Percentiles rank a stretch among this genome's conserved stretches.
Conservation (phyloP, 2,888 invertebrate species). For the Drosophila maculinotata region DNA sequence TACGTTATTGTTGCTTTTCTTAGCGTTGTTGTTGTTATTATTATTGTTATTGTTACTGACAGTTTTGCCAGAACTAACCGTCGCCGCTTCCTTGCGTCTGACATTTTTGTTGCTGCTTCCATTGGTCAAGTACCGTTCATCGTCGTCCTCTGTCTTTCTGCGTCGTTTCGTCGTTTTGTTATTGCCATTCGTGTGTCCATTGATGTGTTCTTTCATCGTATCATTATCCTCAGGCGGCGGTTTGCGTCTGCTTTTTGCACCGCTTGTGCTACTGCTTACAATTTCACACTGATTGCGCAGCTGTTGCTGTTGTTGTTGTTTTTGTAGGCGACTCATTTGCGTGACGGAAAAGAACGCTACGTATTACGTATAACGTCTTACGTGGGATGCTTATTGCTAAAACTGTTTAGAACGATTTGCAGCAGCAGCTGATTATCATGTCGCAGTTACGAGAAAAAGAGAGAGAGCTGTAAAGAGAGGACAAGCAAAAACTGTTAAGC, state of each 20-base stretch:
- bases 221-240: constrained; percentile 24
- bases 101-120: constrained; percentile 53
- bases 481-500: constrained; percentile 13
- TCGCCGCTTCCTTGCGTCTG: constrained; percentile 45
- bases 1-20: constrained; percentile 59
- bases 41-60: constrained; percentile 48
- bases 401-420: constrained; percentile 39
- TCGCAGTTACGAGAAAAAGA: constrained; percentile 22
- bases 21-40: constrained; percentile 49
- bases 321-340: constrained; percentile 60
- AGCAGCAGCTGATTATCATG: constrained; percentile 52
- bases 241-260: constrained; percentile 42
- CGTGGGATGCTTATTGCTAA: constrained; percentile 33
- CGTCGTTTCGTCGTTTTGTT: constrained; percentile 36
- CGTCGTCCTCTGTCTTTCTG: constrained; percentile 20
- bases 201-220: constrained; percentile 36
- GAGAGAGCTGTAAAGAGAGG: constrained; percentile 23
- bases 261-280: constrained; percentile 34
- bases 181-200: constrained; percentile 59
- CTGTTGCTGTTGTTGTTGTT: constrained; percentile 38
- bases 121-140: constrained; percentile 31
- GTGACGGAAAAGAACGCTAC: constrained; percentile 24
- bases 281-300: constrained; percentile 36
- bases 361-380: neutral
- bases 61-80: constrained; percentile 24